These are phyloP conservation scores for Cosmia trapezina DNA, from an alignment of 2,888 invertebrate genomes.

Conservation along the genomic window DNA sequence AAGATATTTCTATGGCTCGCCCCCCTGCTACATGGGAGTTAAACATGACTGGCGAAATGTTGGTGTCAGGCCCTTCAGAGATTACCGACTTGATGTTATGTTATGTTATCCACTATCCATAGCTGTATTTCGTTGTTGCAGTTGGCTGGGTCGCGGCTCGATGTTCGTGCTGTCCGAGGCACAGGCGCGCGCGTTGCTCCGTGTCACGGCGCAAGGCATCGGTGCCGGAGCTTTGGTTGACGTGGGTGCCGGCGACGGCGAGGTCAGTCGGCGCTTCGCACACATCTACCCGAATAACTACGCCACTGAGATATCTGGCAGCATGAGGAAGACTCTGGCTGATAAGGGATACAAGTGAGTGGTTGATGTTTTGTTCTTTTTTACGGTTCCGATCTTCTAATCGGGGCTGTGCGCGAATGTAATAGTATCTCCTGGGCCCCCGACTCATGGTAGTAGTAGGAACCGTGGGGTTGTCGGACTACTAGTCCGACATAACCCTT, in stretches of 20 bases:
- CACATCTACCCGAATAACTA: constrained; percentile 93
- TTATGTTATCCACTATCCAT: neutral
- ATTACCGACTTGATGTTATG: neutral
- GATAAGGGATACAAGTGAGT: constrained; percentile 94
- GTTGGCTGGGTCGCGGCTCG: constrained; percentile 96
- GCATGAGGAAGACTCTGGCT: constrained; percentile 95
- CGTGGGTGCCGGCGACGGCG: constrained; percentile 98
- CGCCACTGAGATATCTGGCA: constrained; percentile 97
- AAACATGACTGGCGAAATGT: neutral
- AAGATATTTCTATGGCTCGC: no score
- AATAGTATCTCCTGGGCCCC: no score
- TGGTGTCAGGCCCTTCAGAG: neutral
- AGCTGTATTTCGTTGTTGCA: constrained; percentile 75
- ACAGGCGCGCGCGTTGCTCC: constrained; percentile 93
- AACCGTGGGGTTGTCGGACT: no score
- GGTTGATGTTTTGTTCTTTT: neutral
- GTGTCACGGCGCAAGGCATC: constrained; percentile 53
- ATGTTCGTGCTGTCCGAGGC: constrained; percentile 98
- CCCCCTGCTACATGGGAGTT: neutral
- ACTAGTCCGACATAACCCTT: no score
- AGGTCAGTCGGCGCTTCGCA: constrained; percentile 95
- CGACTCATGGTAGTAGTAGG: no score
- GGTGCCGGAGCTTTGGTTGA: constrained; percentile 92
- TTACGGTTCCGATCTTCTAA: neutral
- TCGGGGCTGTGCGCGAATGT: no score